A percentile compares a stretch with the other conserved stretches of the same genome.
These are phyloP conservation scores for Blastobasis adustella DNA, from an alignment of 2,888 invertebrate genomes.

Conservation along the genomic window DNA sequence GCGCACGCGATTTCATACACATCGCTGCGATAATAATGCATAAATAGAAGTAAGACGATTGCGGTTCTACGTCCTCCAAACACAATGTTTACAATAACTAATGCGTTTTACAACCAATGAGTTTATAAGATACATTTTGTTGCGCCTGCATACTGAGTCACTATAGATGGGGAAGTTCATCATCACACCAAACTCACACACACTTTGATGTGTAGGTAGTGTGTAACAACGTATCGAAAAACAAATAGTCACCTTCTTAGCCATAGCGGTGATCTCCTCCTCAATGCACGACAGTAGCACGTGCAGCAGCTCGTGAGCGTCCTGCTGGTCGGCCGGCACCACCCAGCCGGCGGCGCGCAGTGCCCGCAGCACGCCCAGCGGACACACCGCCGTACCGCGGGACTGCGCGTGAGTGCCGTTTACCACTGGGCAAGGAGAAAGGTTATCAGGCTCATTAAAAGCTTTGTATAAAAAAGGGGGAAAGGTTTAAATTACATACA, in stretches of 20 bases:
- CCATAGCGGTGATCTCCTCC: slow-evolving; percentile 82
- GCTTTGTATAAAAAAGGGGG: not conserved
- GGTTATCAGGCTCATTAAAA: no score
- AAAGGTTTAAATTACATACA: no score
- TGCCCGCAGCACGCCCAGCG: slow-evolving; percentile 80
- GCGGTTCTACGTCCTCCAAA: no score
- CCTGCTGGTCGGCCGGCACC: slow-evolving; percentile 92
- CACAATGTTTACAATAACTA: no score
- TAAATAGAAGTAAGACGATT: no score
- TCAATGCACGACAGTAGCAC: slow-evolving; percentile 92
- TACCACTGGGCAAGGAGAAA: slow-evolving; percentile 65
- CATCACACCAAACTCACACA: no score
- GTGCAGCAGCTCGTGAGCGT: slow-evolving; percentile 95
- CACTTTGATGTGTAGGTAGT: not conserved
- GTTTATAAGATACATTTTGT: no score
- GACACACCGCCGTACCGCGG: slow-evolving; percentile 73
- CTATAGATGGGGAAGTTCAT: no score
- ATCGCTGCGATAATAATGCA: no score
- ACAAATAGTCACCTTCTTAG: slow-evolving; percentile 64
- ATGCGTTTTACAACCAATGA: no score
- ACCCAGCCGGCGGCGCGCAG: slow-evolving; percentile 88
- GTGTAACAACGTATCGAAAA: not conserved
- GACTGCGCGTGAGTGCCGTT: slow-evolving; percentile 83
- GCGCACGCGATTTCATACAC: no score
- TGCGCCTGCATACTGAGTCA: no score